Evolutionary conservation across 2,888 invertebrate genomes (phyloP), one percentile per base, ranked within the genome.

Genomic region (Nomada fucata): DNA sequence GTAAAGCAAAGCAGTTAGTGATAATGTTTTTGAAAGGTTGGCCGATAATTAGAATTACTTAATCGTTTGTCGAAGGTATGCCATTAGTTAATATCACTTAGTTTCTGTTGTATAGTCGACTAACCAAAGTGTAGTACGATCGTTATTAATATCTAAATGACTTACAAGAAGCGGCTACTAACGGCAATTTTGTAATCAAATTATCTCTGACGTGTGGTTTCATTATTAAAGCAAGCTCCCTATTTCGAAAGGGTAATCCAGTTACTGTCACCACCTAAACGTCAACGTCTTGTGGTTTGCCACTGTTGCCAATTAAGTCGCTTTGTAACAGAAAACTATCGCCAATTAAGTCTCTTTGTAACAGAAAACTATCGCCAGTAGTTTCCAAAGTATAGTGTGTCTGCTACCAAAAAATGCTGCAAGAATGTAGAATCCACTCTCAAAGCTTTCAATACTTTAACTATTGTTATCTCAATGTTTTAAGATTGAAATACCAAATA

Each of bases 181-280:
- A 50, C 50, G 26, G 18, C 42, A 64, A 64, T 64, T 18, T 64
- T 50, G 64, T 64, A 26, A 64, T 64, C 11, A 5, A 50, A 64
- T 64, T 64, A 64, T 18, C 26, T 18, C 5, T 26, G 64, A 50
- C 23, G 18, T 13, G 50, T 50, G 26, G 26, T 50, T 26, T 50
- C 63, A n/a, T 20, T 50, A 50, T 64, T 64, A 50, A 26, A 50
- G 50, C 18, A 26, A 23, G 10, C 18, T 64, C 50, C 26, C 47
- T 50, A 50, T 50, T 50, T 64, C 26, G 18, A 50, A 26, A 26
- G n/a, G 23, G 18, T 64, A 47, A 64, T 64, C 10, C 26, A 50
- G 10, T 64, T 64, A 50, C 18, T 26, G 26, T 64, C 50, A 3
- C 18, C 26, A 26, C 50, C 50, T 64, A 26, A 47, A 64, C 18